phyloP scores from a whole-genome alignment of 2,888 invertebrate species.

The Chaetogeoica ovagalla region DNA sequence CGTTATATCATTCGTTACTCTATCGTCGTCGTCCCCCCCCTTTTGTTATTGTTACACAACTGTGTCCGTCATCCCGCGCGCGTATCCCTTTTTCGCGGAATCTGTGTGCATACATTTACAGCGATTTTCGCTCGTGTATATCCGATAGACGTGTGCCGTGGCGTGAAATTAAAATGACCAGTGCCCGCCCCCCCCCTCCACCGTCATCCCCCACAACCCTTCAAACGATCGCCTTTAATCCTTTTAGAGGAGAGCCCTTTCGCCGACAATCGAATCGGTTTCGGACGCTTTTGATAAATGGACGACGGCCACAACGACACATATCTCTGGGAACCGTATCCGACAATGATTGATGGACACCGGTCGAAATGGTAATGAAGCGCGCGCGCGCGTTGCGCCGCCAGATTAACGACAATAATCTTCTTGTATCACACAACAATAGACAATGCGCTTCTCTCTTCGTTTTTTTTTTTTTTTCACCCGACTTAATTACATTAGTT shows the following conservation, averaged over 20 bases:
- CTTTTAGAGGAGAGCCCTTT: conserved; percentile 50
- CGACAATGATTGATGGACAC: conserved; percentile 52
- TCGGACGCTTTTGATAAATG: conserved; percentile 52
- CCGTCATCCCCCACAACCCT: background rate
- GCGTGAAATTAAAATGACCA: conserved; percentile 52
- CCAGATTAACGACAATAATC: conserved; percentile 50
- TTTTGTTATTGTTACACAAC: background rate
- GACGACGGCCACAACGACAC: conserved; percentile 50
- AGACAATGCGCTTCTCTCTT: background rate
- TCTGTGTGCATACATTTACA: conserved; percentile 32
- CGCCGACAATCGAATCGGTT: conserved; percentile 51
- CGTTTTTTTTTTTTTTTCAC: background rate
- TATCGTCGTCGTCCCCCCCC: too few species aligned
- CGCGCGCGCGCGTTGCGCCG: background rate
- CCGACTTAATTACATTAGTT: conserved; percentile 13
- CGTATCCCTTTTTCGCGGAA: conserved; percentile 7
- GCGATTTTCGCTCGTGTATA: conserved; percentile 8
- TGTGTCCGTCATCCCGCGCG: background rate
- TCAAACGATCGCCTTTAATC: conserved; percentile 35
- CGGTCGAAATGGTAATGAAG: conserved; percentile 46
- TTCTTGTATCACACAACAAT: conserved; percentile 24
- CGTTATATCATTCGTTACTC: too few species aligned
- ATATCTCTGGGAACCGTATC: conserved; percentile 34
- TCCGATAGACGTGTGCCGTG: conserved; percentile 26
- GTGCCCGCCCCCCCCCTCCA: background rate